Percentiles rank a stretch among this genome's conserved stretches.
Conservation (phyloP, 2,113 vertebrate species). For the Chaetodon trifascialis region DNA sequence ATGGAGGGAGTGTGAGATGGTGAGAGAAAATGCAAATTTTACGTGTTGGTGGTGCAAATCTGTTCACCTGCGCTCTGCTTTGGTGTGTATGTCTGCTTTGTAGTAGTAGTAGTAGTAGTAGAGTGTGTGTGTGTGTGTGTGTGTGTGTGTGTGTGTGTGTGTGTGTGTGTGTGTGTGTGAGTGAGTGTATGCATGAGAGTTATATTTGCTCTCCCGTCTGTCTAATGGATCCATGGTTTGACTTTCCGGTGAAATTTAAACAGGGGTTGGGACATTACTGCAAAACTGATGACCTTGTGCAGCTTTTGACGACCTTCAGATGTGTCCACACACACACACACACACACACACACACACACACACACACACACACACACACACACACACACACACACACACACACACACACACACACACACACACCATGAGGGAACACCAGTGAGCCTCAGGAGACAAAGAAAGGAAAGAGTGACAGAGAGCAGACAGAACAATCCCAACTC, state of each 20-base stretch:
- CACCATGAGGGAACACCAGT: slow-evolving; percentile 16
- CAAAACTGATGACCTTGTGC: slow-evolving; percentile 59
- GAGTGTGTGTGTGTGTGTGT: neutral
- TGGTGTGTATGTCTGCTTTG: slow-evolving; percentile 4
- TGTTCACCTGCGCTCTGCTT: slow-evolving; percentile 19
- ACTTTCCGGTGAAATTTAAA: slow-evolving; percentile 56
- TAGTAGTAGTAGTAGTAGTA: neutral
- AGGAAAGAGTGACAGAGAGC: slow-evolving; percentile 18
- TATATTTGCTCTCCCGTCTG: slow-evolving; percentile 51
- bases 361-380: slow-evolving; percentile 18
- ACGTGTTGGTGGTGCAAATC: slow-evolving; percentile 6
- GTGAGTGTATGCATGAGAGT: neutral
- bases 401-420: slow-evolving; percentile 17
- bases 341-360: slow-evolving; percentile 18
- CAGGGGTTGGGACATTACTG: slow-evolving; percentile 39
- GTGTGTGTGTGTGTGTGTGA: slow-evolving; percentile 5
- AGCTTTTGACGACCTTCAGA: slow-evolving; percentile 20
- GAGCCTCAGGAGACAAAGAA: slow-evolving; percentile 22
- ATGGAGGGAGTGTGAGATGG: slow-evolving; percentile 26
- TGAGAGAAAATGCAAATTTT: slow-evolving; percentile 40
- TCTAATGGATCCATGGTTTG: slow-evolving; percentile 52
- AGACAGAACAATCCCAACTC: neutral
- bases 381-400: slow-evolving; percentile 25
- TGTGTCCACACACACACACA: slow-evolving; percentile 12
- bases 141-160: neutral